These are phyloP conservation scores for Noctua comes DNA, from an alignment of 2,888 invertebrate genomes.

Conservation along the genomic window DNA sequence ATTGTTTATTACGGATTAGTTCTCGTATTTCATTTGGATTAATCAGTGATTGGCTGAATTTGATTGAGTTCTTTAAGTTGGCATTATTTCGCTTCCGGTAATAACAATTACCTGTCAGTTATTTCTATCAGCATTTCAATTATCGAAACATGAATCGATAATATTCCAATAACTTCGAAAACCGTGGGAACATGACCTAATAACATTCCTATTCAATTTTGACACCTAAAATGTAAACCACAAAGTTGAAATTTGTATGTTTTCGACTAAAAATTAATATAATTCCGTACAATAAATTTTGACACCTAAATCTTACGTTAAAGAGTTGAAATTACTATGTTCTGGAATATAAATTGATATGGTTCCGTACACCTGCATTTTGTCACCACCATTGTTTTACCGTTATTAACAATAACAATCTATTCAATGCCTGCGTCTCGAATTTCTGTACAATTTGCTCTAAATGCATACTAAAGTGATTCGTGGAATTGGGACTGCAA, in stretches of 20 bases:
- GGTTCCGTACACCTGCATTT: slow-evolving; percentile 52
- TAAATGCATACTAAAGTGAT: slow-evolving; percentile 35
- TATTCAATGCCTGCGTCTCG: slow-evolving; percentile 39
- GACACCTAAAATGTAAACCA: accelerated
- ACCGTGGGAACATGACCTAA: slow-evolving; percentile 51
- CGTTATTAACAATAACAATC: slow-evolving; percentile 52
- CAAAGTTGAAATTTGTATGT: slow-evolving; percentile 25
- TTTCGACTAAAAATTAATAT: neutral
- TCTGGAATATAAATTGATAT: neutral
- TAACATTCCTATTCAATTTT: neutral
- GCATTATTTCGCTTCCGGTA: slow-evolving; percentile 41
- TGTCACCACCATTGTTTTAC: slow-evolving; percentile 49
- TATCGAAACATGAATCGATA: slow-evolving; percentile 49
- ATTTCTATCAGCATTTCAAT: slow-evolving; percentile 37
- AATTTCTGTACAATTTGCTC: slow-evolving; percentile 46
- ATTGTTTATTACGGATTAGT: slow-evolving; percentile 16
- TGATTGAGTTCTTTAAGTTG: slow-evolving; percentile 32
- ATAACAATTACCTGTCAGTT: slow-evolving; percentile 23
- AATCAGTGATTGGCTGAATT: slow-evolving; percentile 10
- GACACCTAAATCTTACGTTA: accelerated
- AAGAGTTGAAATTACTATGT: slow-evolving; percentile 28
- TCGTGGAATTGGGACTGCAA: slow-evolving; percentile 24
- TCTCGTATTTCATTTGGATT: slow-evolving; percentile 22
- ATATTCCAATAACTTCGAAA: slow-evolving; percentile 42
- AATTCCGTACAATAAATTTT: slow-evolving; percentile 10